Base-by-base conservation (phyloP, 1,140 invertebrate species). In the Trachymyrmex septentrionalis region DNA sequence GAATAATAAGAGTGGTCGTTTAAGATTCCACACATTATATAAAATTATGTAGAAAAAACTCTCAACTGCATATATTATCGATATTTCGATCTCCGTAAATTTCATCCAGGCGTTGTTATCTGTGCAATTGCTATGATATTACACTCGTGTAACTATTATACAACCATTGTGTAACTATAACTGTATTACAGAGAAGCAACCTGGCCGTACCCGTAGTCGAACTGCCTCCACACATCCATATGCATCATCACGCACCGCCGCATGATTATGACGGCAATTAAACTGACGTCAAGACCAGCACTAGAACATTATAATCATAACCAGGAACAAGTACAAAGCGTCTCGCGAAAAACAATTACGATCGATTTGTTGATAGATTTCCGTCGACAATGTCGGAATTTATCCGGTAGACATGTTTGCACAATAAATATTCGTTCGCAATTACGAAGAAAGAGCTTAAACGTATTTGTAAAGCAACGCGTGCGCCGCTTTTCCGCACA, bases 161-260 rank as follows among this genome's bases (percentile, higher is more conserved):
- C 59, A 86, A 59, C 14, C 66, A 16, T 55, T 50, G 16, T 10
- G n/a, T 53, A 27, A 3, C 12, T 4, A 14, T 21, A 2, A 24
- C 9, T 24, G 66, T 90, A 10, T 94, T 88, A 6, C 92, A 96
- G 95, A 93, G 94, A 91, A 92, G 93, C 89, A 95, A 92, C 77
- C 85, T 95, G 89, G 94, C 94, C 88, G 92, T 93, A 86, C 88
- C 94, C 55, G 85, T 88, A 19, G 93, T 93, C 86, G 95, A 96
- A 91, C 85, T 95, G 89, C 94, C 95, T 73, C 93, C 94, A 78
- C 95, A 95, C 87, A 92, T 95, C 88, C 95, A 95, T 82, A 93
- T 94, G 89, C 95, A 95, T 90, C 94, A 95, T 91, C 94, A 94
- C 72, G 87, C 92, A 75, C 78, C 90, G 55, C 77, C 91, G 10